Evolutionary conservation across 2,113 vertebrate species (phyloP).

Genomic region (Shinisaurus crocodilurus): DNA sequence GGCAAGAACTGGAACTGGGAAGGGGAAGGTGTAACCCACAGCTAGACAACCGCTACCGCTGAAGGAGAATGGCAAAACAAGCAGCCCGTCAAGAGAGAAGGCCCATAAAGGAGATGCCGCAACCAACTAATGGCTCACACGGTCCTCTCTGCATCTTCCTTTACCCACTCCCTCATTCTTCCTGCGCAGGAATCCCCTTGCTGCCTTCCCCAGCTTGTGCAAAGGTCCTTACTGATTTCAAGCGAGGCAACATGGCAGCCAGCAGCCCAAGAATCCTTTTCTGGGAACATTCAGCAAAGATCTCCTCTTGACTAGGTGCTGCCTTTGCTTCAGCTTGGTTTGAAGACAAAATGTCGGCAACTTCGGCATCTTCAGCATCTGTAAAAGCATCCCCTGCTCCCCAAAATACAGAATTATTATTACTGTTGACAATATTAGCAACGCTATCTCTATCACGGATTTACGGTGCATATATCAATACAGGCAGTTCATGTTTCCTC

Average conservation of each 20-base stretch:
- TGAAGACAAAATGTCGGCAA: constrained; percentile 63
- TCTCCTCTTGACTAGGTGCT: constrained; percentile 87
- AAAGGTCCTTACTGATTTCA: constrained; percentile 83
- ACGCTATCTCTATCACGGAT: neutral
- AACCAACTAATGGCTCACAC: neutral
- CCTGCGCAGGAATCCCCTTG: neutral
- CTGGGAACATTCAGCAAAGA: constrained; percentile 96
- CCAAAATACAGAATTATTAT: neutral
- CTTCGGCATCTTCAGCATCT: constrained; percentile 63
- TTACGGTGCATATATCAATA: neutral
- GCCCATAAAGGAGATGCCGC: neutral
- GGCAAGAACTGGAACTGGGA: too few relatives aligned
- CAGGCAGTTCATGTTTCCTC: neutral
- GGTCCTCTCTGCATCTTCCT: neutral
- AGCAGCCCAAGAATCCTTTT: constrained; percentile 95
- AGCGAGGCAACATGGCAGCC: constrained; percentile 94
- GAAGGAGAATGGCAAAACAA: neutral
- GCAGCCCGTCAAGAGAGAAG: neutral
- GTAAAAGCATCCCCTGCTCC: constrained; percentile 8
- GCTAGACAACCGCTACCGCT: too few relatives aligned
- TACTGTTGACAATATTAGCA: neutral
- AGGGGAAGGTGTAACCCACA: too few relatives aligned
- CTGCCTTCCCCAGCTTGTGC: too few relatives aligned
- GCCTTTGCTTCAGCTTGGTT: constrained; percentile 77
- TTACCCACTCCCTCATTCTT: neutral